Conservation (phyloP, 1,140 invertebrate genomes). For the Ganaspis sp. region DNA sequence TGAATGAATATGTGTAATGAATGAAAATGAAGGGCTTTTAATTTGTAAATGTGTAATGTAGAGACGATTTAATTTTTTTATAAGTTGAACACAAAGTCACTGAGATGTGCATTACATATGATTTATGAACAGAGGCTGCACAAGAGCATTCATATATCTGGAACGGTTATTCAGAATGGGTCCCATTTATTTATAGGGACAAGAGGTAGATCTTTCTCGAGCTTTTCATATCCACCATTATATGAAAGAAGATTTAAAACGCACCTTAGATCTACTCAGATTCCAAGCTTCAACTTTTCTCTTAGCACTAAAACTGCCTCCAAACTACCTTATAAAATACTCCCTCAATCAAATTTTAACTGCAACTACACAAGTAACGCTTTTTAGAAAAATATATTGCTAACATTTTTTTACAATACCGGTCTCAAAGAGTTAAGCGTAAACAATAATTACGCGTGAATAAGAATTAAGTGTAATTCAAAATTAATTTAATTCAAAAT, state of each 20-base stretch:
- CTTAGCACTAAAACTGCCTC: background rate
- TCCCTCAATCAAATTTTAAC: background rate
- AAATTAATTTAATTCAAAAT: too few species aligned
- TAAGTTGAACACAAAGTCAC: conserved; percentile 18
- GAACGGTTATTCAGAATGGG: conserved; percentile 37
- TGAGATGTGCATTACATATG: conserved; percentile 37
- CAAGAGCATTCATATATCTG: conserved; percentile 21
- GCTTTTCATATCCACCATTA: conserved; percentile 32
- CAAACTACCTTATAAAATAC: background rate
- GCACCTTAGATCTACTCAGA: conserved; percentile 20
- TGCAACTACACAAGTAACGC: background rate
- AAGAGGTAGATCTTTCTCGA: conserved; percentile 1
- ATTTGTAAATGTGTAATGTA: background rate
- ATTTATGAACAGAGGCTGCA: conserved; percentile 3
- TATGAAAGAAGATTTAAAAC: conserved; percentile 44
- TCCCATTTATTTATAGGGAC: conserved; percentile 41
- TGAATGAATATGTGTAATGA: background rate
- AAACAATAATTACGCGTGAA: too few species aligned
- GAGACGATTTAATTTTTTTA: background rate
- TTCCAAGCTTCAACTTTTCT: conserved; percentile 3
- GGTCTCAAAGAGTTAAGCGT: too few species aligned
- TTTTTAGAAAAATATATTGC: too few species aligned
- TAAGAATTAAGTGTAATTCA: too few species aligned
- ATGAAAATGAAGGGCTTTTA: background rate
- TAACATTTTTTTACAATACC: too few species aligned